phyloP scores from a whole-genome alignment of 2,797 vertebrate genomes.

The Lagocephalus sceleratus region DNA sequence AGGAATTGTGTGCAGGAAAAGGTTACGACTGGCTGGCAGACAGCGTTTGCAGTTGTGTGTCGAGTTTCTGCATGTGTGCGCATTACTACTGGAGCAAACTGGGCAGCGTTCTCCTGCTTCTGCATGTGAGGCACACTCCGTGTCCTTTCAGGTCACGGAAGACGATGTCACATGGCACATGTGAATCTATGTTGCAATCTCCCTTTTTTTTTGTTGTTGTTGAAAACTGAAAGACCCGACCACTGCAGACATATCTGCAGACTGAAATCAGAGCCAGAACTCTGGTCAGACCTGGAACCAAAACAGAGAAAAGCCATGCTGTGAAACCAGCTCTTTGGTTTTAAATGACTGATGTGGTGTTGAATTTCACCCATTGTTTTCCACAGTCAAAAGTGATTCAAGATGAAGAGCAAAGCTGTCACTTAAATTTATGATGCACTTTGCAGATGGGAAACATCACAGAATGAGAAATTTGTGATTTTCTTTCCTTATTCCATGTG shows the following conservation, averaged over 20 bases:
- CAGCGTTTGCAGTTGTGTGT: conserved; percentile 35
- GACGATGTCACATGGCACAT: conserved; percentile 71
- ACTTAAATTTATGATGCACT: conserved; percentile 51
- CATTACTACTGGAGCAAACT: conserved; percentile 23
- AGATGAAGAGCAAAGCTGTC: conserved; percentile 56
- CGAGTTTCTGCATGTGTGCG: conserved; percentile 19
- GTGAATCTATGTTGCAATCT: conserved; percentile 65
- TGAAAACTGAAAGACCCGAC: conserved; percentile 56
- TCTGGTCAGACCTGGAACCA: conserved; percentile 69
- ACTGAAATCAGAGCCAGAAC: conserved; percentile 74
- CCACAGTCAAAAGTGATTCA: conserved; percentile 60
- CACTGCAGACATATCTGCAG: conserved; percentile 67
- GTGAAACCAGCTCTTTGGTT: conserved; percentile 57
- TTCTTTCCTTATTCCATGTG: conserved; percentile 40
- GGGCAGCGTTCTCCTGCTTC: conserved; percentile 23
- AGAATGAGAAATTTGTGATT: conserved; percentile 24
- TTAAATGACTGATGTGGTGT: conserved; percentile 62
- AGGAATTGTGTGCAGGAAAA: conserved; percentile 76
- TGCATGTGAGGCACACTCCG: conserved; percentile 24
- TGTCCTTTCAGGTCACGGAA: conserved; percentile 42
- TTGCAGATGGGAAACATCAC: conserved; percentile 53
- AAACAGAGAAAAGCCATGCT: conserved; percentile 55
- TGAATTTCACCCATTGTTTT: conserved; percentile 70
- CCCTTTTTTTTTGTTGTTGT: conserved; percentile 31
- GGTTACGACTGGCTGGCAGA: conserved; percentile 72